Conservation (phyloP, 92 coral and sea anemone species). For the Blastomussa wellsi region DNA sequence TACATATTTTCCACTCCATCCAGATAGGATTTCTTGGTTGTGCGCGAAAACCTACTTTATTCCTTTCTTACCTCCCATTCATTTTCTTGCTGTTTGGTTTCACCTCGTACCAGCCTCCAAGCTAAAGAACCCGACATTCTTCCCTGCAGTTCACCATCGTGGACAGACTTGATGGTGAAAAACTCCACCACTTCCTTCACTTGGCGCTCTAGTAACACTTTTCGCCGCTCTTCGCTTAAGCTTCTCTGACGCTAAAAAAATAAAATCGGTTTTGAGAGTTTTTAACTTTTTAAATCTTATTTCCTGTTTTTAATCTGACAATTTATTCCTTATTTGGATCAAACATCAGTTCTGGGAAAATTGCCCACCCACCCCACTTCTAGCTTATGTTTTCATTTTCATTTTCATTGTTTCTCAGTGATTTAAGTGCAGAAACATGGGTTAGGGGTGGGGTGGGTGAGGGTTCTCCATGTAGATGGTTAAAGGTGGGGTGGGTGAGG, state of each 20-base stretch:
- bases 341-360: no score
- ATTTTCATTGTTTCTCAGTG: no score
- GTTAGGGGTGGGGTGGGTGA: no score
- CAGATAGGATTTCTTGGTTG: no score
- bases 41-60: not conserved
- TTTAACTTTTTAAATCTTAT: not conserved
- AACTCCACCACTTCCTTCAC: slow-evolving; percentile 83
- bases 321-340: not conserved
- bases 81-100: slow-evolving; percentile 51
- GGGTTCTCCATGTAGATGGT: no score
- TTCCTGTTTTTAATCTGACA: not conserved
- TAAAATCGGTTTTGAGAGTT: not conserved
- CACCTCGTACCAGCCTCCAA: slow-evolving; percentile 92
- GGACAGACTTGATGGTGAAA: slow-evolving; percentile 66
- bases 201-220: slow-evolving; percentile 65
- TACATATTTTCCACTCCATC: no score
- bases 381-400: no score
- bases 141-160: slow-evolving; percentile 77
- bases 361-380: no score
- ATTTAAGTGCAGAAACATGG: no score
- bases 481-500: no score
- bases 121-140: slow-evolving; percentile 83
- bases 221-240: slow-evolving; percentile 66
- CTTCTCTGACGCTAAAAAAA: slow-evolving; percentile 64
- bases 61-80: slow-evolving; percentile 17